These are phyloP conservation scores for Rousettus madagascariensis DNA, from an alignment of 2,797 vertebrate genomes.

Conservation along the genomic window DNA sequence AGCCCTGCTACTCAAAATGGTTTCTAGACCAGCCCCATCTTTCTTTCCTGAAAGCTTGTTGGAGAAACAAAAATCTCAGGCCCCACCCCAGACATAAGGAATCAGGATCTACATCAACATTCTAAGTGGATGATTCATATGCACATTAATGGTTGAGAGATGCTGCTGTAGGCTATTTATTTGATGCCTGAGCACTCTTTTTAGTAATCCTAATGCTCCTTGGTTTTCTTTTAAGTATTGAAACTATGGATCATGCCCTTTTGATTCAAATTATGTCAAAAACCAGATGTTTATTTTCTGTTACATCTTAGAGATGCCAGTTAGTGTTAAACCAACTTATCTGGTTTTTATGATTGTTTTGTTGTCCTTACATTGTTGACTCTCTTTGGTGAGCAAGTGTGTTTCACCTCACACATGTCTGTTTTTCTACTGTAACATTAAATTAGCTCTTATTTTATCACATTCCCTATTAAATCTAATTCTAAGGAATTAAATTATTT, in stretches of 20 bases:
- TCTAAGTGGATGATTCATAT: not conserved
- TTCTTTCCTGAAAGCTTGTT: not conserved
- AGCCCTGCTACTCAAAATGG: not conserved
- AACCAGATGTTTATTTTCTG: not conserved
- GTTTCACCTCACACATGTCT: not conserved
- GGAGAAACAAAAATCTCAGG: not conserved
- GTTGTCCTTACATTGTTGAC: not conserved
- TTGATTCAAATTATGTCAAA: not conserved
- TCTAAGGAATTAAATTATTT: slow-evolving; percentile 36
- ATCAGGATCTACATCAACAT: not conserved
- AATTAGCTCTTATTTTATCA: slow-evolving; percentile 30
- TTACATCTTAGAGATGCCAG: not conserved
- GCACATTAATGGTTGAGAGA: not conserved
- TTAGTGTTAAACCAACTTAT: not conserved
- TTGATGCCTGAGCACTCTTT: not conserved
- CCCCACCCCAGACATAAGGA: not conserved
- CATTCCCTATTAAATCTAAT: not conserved
- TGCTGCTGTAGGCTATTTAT: not conserved
- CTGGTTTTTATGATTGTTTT: not conserved
- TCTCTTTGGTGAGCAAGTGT: not conserved
- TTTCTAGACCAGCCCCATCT: not conserved
- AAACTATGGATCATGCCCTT: not conserved
- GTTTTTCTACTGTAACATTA: not conserved
- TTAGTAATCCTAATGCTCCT: not conserved
- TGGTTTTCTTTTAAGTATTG: not conserved